A percentile compares a stretch with the other conserved stretches of the same genome.
phyloP scores from a whole-genome alignment of 2,888 invertebrate species.

The Stegana nigrithorax region DNA sequence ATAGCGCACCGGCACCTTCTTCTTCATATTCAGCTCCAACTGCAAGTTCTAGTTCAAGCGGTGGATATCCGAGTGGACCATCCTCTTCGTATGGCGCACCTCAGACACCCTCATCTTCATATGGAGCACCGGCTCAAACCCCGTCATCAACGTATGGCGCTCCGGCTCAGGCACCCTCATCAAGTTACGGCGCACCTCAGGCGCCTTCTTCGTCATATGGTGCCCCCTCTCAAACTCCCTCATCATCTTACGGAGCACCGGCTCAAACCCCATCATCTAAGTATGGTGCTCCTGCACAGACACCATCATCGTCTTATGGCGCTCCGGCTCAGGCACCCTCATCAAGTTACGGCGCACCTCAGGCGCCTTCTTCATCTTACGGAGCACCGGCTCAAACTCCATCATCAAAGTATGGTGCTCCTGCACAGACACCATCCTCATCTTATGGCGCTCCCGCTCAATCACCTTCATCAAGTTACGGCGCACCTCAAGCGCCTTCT shows the following conservation, averaged over 20 bases:
- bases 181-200: constrained; percentile 71
- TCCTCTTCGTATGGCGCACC: constrained; percentile 49
- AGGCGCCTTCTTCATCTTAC: constrained; percentile 42
- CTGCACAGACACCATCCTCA: constrained; percentile 31
- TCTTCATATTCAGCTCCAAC: constrained; percentile 54
- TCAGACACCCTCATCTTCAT: constrained; percentile 61
- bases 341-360: constrained; percentile 44
- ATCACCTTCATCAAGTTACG: constrained; percentile 69
- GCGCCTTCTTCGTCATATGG: constrained; percentile 68
- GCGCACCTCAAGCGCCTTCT: constrained; percentile 67
- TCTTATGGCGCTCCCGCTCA: constrained; percentile 52
- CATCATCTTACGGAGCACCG: constrained; percentile 67
- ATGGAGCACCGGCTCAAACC: constrained; percentile 67
- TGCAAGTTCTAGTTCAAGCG: too few relatives aligned
- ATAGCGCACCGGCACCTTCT: constrained; percentile 36
- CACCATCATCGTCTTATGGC: constrained; percentile 68
- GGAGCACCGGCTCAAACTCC: constrained; percentile 57
- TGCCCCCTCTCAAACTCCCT: constrained; percentile 63
- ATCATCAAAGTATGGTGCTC: constrained; percentile 67
- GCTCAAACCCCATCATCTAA: constrained; percentile 48
- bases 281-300: constrained; percentile 46
- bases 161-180: constrained; percentile 64
- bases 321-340: constrained; percentile 63
- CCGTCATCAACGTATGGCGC: constrained; percentile 54
- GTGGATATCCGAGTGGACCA: constrained; percentile 34